Evolutionary conservation across 2,113 vertebrate genomes (phyloP), one percentile per base, ranked within the genome.

Genomic region (Lates calcarifer): DNA sequence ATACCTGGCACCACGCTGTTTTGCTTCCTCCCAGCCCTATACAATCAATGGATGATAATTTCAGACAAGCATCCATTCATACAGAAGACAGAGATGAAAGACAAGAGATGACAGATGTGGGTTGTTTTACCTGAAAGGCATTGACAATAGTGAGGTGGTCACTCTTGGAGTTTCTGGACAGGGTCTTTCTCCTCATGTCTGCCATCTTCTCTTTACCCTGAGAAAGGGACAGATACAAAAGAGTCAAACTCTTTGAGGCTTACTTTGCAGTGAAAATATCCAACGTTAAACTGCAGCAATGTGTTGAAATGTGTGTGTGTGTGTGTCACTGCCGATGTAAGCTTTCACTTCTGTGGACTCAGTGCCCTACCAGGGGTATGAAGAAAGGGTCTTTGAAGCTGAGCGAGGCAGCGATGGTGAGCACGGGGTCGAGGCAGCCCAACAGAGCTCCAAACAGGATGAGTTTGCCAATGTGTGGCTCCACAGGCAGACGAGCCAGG

Each of bases 311-410:
- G 63, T 60, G 65, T 28, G 12, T 41, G 18, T 15, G 37, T 57
- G 26, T 26, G 67, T 55, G 35, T 12, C 1, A 1, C 29, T 57
- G 79, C 11, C 1, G 5, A 67, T 39, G 4, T 5, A 13, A 62
- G 79, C 82, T 82, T 84, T 90, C 37, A 84, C 81, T 60, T 75
- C 39, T 49, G 80, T 74, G 74, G 64, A 18, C 61, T 79, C 33
- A 0, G 60, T 2, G 53, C 29, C 72, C 67, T 96, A 99, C 98
- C 98, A 99, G 81, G 17, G 98, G 98, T 77, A 99, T 99, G 90
- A 98, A 96, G 91, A 99, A 99, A 26, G 98, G 98, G 86, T 99
- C 98, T 95, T 98, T 99, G 95, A 99, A 99, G 95, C 98, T 98
- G 89, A 99, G 98, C 56, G 97, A 97, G 33, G 97, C 97, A n/a